Conservation (phyloP, 2,113 vertebrate species). For the Tylochromis polylepis region DNA sequence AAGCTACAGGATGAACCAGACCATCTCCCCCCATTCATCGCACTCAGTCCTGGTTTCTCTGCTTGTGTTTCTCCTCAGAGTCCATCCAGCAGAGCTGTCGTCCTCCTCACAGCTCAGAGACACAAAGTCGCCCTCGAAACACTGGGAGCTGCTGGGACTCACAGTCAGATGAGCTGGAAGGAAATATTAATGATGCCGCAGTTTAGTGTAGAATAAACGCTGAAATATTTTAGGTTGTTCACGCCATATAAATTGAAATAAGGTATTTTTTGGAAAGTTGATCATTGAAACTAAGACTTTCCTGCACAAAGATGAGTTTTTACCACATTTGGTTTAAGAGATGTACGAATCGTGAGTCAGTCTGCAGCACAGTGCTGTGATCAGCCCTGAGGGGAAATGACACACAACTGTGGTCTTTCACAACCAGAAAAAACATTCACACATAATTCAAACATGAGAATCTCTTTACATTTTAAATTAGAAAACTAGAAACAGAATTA, state of each 20-base stretch:
- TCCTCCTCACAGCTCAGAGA: neutral
- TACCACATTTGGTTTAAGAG: neutral
- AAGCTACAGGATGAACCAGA: neutral
- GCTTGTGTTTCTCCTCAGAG: neutral
- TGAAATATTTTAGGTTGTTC: neutral
- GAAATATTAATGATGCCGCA: neutral
- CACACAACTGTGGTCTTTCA: neutral
- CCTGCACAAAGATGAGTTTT: too few relatives aligned
- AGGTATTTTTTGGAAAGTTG: neutral
- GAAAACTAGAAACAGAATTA: neutral
- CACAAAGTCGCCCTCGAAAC: fast-evolving
- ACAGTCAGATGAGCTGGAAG: neutral
- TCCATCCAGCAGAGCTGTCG: neutral
- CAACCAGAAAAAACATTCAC: neutral
- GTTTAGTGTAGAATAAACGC: neutral
- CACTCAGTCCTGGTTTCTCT: neutral
- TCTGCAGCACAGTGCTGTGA: neutral
- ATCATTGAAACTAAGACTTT: fast-evolving
- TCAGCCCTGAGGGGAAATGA: neutral
- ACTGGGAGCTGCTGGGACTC: neutral
- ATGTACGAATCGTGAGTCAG: neutral
- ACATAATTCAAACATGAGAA: neutral
- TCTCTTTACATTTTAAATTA: neutral
- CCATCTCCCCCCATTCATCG: neutral
- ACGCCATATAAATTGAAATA: neutral